A percentile compares a stretch with the other conserved stretches of the same genome.
These are phyloP conservation scores for Ivindomyrus marchei DNA, from an alignment of 2,113 vertebrate species.

Conservation along the genomic window DNA sequence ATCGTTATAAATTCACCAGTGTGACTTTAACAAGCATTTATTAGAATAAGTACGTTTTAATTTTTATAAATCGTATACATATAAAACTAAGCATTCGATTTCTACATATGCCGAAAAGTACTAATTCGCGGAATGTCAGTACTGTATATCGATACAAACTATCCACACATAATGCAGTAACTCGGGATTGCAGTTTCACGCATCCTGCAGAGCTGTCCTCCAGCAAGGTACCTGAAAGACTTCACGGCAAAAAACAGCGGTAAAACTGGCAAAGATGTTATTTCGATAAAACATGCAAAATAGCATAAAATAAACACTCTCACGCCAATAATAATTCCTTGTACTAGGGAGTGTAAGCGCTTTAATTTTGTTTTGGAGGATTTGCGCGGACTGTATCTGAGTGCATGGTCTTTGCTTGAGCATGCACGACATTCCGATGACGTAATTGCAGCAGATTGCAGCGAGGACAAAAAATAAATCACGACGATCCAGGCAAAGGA, in stretches of 20 bases:
- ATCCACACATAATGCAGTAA: not conserved
- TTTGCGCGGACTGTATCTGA: not conserved
- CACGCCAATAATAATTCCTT: not conserved
- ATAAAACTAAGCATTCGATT: not conserved
- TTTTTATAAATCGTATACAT: not conserved
- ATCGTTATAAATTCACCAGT: not conserved
- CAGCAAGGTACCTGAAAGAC: not conserved
- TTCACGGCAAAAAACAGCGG: not conserved
- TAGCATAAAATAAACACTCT: not conserved
- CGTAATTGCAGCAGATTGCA: conserved; percentile 23
- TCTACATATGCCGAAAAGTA: not conserved
- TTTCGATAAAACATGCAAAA: not conserved
- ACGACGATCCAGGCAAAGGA: conserved; percentile 1
- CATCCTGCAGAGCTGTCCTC: not conserved
- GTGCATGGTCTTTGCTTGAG: not conserved
- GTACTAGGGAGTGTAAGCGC: not conserved
- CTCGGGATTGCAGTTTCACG: not conserved
- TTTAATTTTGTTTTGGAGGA: not conserved
- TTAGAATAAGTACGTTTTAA: not conserved
- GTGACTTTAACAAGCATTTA: not conserved
- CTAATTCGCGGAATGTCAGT: not conserved
- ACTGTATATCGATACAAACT: not conserved
- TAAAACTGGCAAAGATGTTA: not conserved
- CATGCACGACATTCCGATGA: conserved; percentile 15
- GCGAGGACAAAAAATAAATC: conserved; percentile 10